Evolutionary conservation across 2,888 invertebrate genomes (phyloP), one percentile per base, ranked within the genome.

Genomic region (Lithophane leautieri): DNA sequence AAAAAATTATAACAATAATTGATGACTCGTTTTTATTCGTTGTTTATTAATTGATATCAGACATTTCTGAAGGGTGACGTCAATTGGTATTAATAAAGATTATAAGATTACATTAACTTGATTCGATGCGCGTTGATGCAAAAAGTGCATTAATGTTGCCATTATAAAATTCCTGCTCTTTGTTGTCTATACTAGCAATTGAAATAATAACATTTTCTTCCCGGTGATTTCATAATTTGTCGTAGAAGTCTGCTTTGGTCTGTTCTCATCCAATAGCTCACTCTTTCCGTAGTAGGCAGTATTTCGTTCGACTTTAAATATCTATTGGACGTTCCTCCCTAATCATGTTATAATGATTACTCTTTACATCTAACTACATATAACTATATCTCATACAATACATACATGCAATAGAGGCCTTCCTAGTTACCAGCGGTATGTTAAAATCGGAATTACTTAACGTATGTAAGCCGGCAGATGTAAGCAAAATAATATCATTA

Each of bases 1-100:
- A 89, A 87, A 89, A 88, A 88, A 76, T 77, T 76, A 77, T 81
- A 85, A 87, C 86, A 89, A 89, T 87, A 87, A 87, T 88, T 89
- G 89, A 87, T 84, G 86, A 87, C 84, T 89, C 71, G 77, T 85
- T 87, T 84, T 83, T 85, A 81, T 89, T 70, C 73, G 61, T 73
- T 82, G 84, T 83, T 83, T 84, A 74, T 81, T 89, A 84, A 89
- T 86, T 88, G 86, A 86, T 82, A 86, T 82, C 88, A 25, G 84
- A 84, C 81, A 66, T 83, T 73, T 79, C 16, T 78, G 83, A 80
- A 79, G 77, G 70, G 78, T 74, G 76, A 82, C 80, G 76, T 84
- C 77, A 75, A 54, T 47, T 73, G 25, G 65, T 76, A 70, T 76
- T 67, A 65, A 71, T 74, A 80, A 72, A 86, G 75, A 72, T 81